Evolutionary conservation across 2,113 vertebrate species (phyloP).

Genomic region (Anarhynchus alexandrinus): DNA sequence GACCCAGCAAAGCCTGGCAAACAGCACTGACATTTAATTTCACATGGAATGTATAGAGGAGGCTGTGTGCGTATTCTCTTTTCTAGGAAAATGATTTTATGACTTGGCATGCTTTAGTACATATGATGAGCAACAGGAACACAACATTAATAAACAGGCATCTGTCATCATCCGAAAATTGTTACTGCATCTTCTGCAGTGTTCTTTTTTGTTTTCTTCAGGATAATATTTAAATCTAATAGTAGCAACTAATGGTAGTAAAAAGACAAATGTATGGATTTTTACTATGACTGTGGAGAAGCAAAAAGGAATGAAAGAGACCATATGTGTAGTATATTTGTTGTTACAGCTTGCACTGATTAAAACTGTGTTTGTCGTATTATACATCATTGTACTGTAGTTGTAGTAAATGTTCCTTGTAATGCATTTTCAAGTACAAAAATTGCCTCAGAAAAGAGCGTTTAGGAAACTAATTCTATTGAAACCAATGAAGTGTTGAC

Average conservation of each 20-base stretch:
- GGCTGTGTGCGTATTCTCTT: not conserved
- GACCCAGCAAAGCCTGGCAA: not conserved
- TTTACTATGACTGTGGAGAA: slow-evolving; percentile 24
- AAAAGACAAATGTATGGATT: slow-evolving; percentile 2
- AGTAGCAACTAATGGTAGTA: slow-evolving; percentile 20
- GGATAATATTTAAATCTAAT: not conserved
- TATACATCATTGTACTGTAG: slow-evolving; percentile 66
- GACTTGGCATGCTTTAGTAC: not conserved
- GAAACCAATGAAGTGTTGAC: slow-evolving; percentile 82
- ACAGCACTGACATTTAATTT: not conserved
- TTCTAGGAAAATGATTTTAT: not conserved
- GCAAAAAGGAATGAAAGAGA: not conserved
- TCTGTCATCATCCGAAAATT: slow-evolving; percentile 2
- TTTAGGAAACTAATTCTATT: slow-evolving; percentile 81
- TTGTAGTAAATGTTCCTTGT: slow-evolving; percentile 80
- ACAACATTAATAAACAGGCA: slow-evolving; percentile 9
- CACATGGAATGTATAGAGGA: not conserved
- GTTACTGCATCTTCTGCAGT: not conserved
- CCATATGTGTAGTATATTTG: slow-evolving; percentile 21
- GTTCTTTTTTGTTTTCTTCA: not conserved
- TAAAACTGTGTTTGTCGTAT: slow-evolving; percentile 73
- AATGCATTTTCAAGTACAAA: slow-evolving; percentile 79
- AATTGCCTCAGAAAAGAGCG: slow-evolving; percentile 76
- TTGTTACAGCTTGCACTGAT: slow-evolving; percentile 65
- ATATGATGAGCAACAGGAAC: not conserved